A percentile compares a stretch with the other conserved stretches of the same genome.
Evolutionary conservation across 2,888 invertebrate genomes (phyloP).

Genomic region (Steinernema carpocapsae): DNA sequence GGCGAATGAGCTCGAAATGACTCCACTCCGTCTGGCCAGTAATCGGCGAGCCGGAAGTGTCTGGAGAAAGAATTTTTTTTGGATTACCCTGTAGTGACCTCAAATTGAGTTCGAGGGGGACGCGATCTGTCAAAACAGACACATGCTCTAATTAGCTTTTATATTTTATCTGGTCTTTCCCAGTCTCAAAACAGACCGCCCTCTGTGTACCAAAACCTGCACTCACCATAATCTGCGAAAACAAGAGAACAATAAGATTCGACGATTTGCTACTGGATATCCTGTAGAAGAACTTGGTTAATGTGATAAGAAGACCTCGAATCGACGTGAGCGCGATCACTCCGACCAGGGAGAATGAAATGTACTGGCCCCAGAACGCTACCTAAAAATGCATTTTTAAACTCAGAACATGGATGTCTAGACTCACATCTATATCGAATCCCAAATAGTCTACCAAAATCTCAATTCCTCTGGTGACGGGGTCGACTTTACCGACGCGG

Average conservation of each 20-base stretch:
- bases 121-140: too few species aligned
- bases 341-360: conserved; percentile 93
- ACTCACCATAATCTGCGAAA: conserved; percentile 92
- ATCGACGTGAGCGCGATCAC: conserved; percentile 98
- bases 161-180: too few species aligned
- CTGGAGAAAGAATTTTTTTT: too few species aligned
- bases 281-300: conserved; percentile 99
- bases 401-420: too few species aligned
- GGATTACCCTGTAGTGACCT: too few species aligned
- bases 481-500: conserved; percentile 96
- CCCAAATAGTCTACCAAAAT: conserved; percentile 96
- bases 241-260: conserved; percentile 91
- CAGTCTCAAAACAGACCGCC: too few species aligned
- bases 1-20: too few species aligned
- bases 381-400: conserved; percentile 46
- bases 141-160: too few species aligned
- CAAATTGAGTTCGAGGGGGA: too few species aligned
- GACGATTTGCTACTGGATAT: conserved; percentile 98
- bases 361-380: conserved; percentile 95
- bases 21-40: too few species aligned
- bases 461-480: conserved; percentile 93
- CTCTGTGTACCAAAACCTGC: too few species aligned
- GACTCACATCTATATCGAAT: conserved; percentile 80
- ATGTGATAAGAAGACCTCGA: conserved; percentile 88
- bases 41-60: too few species aligned